Conservation (phyloP, 1,140 invertebrate genomes). For the Pectinophora gossypiella region DNA sequence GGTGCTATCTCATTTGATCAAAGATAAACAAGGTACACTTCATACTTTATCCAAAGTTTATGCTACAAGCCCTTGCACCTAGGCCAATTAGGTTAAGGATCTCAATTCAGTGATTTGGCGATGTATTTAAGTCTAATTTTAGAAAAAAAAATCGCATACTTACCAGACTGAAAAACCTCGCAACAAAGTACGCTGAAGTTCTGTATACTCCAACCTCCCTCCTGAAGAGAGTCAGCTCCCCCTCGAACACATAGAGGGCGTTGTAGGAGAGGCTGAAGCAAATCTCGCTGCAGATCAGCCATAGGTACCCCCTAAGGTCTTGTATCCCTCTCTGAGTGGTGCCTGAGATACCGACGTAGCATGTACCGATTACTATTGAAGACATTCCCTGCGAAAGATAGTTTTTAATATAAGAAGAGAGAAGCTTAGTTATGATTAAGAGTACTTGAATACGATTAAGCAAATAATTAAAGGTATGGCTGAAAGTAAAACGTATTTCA, state of each 20-base stretch:
- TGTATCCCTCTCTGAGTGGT: conserved; percentile 56
- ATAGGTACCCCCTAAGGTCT: conserved; percentile 50
- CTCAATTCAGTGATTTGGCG: no score
- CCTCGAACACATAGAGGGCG: conserved; percentile 47
- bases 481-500: no score
- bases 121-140: no score
- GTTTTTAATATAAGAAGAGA: no score
- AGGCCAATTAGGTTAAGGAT: no score
- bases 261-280: conserved; percentile 48
- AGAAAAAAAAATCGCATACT: conserved; percentile 20
- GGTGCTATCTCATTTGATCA: no score
- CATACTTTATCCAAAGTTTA: no score
- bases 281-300: conserved; percentile 59
- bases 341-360: conserved; percentile 46
- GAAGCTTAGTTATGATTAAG: no score
- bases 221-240: conserved; percentile 48
- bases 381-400: conserved; percentile 41
- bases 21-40: no score
- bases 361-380: conserved; percentile 42
- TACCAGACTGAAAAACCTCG: conserved; percentile 48
- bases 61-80: no score
- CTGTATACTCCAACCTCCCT: conserved; percentile 54
- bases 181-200: conserved; percentile 47
- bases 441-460: no score
- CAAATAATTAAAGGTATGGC: no score